Base-by-base conservation (phyloP, 2,113 vertebrate species). In the Rhagologus leucostigma region DNA sequence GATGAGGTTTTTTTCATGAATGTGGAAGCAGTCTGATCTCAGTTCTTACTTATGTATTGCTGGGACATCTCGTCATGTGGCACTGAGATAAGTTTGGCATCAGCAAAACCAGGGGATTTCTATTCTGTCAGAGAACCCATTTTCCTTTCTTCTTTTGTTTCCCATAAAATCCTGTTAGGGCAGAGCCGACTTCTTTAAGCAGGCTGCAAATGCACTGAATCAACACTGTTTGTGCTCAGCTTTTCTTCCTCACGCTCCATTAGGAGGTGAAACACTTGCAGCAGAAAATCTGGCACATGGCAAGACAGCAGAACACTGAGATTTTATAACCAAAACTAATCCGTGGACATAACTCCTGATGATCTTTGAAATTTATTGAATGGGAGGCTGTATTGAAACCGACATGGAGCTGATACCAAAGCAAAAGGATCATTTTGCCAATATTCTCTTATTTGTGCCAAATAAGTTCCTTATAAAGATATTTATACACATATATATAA, bases 21-120 rank as follows among this genome's bases (percentile, higher is more conserved):
- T 64, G 79, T 93, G 90, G 92, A 96, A 92, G 59, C 93, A 93
- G 79, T 95, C 92, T 96, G 68, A 84, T 75, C 75, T 90, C 90
- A 90, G 92, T 23, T 22, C 71, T 93, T 69, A 41, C 78, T 90
- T 88, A 80, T 53, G 56, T 68, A 53, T 90, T 88, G 44, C 88
- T 86, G 88, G 71, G 75, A 81, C 10, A 5, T 69, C 64, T 67
- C 9, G 0, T 59, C 92, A 81, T 46, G 80, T 81, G 73, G 64
- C 83, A 92, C 30, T 26, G 78, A 91, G 84, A 87, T 90, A 91
- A 84, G 62, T 92, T 71, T 92, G 90, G 87, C 77, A 53, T 75
- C 68, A 94, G 37, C 49, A 78, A 49, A 93, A 52, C 4, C 75
- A 81, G 71, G 57, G 47, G 82, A 85, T 94, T 94, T 90, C 74